Conservation (phyloP, 2,888 invertebrate species). For the Hesperia comma region DNA sequence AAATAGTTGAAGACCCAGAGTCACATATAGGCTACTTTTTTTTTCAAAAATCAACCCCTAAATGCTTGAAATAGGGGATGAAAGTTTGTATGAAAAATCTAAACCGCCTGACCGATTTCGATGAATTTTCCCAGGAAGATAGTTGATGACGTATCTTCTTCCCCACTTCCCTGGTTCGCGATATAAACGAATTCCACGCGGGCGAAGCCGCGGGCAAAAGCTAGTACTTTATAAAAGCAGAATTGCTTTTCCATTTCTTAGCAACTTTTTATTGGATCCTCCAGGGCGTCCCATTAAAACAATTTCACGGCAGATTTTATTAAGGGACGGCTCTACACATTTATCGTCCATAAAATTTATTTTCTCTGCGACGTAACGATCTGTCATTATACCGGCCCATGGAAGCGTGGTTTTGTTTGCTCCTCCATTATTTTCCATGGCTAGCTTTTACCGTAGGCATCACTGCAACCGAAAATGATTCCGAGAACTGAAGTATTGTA, state of each 20-base stretch:
- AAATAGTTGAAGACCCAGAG: too few species aligned
- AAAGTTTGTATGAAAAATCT: too few species aligned
- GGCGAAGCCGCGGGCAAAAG: too few species aligned
- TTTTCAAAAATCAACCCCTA: too few species aligned
- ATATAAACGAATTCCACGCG: too few species aligned
- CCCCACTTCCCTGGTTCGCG: too few species aligned
- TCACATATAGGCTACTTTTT: too few species aligned
- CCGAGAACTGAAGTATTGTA: neutral
- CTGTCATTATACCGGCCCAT: conserved; percentile 1
- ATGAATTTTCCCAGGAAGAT: too few species aligned
- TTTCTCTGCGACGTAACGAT: conserved; percentile 21
- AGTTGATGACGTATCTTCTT: too few species aligned
- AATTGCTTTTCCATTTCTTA: conserved; percentile 23
- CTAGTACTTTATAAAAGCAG: neutral
- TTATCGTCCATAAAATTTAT: conserved; percentile 24
- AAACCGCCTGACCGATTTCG: too few species aligned
- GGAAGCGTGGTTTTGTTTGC: conserved; percentile 1
- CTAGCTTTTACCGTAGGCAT: neutral
- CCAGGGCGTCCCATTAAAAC: conserved; percentile 26
- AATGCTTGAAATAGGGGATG: too few species aligned
- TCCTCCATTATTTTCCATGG: conserved; percentile 11
- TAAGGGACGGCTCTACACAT: conserved; percentile 13
- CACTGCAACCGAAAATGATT: neutral
- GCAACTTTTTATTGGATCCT: conserved; percentile 23
- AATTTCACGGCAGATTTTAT: conserved; percentile 27